Evolutionary conservation across 30 jellyfish, hydroid and myxozoan genomes (phyloP).

Genomic region (Turritopsis dohrnii): DNA sequence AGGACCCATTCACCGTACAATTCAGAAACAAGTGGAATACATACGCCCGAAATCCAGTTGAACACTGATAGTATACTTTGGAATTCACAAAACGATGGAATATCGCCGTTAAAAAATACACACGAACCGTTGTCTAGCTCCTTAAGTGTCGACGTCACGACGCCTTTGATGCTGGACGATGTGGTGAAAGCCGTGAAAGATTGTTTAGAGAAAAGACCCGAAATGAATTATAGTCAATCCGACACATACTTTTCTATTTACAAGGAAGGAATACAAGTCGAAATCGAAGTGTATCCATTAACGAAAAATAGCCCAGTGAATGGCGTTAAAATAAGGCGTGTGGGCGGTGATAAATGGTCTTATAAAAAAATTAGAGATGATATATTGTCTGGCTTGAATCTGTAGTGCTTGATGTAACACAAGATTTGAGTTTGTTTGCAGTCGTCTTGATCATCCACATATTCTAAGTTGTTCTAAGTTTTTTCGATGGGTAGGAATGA

Average conservation of each 20-base stretch:
- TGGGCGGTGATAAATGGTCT: constrained; percentile 90
- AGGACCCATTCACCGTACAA: not conserved
- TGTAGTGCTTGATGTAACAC: not conserved
- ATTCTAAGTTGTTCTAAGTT: not conserved
- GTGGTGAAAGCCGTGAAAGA: constrained; percentile 65
- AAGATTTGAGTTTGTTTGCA: not conserved
- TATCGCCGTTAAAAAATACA: constrained; percentile 18
- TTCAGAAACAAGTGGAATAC: constrained; percentile 26
- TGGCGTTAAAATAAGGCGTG: constrained; percentile 69
- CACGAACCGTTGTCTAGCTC: constrained; percentile 56
- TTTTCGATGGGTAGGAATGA: not conserved
- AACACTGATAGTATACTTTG: constrained; percentile 11
- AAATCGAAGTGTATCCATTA: constrained; percentile 52
- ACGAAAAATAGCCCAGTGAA: constrained; percentile 52
- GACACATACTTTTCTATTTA: constrained; percentile 77
- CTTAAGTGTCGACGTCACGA: constrained; percentile 60
- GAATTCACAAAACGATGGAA: not conserved
- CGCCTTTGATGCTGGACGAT: constrained; percentile 49
- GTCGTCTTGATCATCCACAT: not conserved
- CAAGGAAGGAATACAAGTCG: constrained; percentile 88
- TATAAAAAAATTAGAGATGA: constrained; percentile 76
- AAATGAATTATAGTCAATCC: constrained; percentile 61
- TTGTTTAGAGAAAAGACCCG: constrained; percentile 60
- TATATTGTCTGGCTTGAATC: constrained; percentile 18
- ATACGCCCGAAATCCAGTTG: constrained; percentile 10